These are phyloP conservation scores for Acanthurus leucopareius DNA, from an alignment of 2,797 vertebrate genomes.

Conservation along the genomic window DNA sequence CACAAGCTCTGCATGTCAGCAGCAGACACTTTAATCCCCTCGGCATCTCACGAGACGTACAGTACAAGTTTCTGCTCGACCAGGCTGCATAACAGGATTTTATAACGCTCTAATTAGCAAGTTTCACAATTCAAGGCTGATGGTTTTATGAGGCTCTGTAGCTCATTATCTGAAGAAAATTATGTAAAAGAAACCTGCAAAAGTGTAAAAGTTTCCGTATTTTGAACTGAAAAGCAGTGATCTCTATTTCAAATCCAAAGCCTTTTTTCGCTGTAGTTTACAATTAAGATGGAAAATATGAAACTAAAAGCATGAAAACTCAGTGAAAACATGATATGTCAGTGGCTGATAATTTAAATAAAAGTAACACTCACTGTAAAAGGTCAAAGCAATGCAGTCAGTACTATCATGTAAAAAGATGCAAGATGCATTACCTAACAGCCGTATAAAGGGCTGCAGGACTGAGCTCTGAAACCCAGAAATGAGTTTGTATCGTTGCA, in stretches of 20 bases:
- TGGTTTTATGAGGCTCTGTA: slow-evolving; percentile 9
- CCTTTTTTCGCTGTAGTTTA: not conserved
- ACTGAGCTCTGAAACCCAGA: not conserved
- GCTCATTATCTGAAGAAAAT: slow-evolving; percentile 31
- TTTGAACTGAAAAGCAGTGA: slow-evolving; percentile 26
- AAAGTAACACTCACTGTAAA: not conserved
- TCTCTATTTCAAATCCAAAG: not conserved
- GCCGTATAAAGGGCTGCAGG: not conserved
- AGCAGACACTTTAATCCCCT: slow-evolving; percentile 43
- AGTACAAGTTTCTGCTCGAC: not conserved
- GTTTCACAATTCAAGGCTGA: slow-evolving; percentile 20
- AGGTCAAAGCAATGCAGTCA: not conserved
- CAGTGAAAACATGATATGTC: not conserved
- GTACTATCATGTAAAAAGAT: not conserved
- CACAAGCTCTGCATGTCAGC: slow-evolving; percentile 22
- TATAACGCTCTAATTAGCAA: slow-evolving; percentile 51
- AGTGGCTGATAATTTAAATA: not conserved
- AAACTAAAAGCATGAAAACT: not conserved
- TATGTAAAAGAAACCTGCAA: not conserved
- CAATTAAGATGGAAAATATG: not conserved
- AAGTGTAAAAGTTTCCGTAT: not conserved
- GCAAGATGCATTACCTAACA: not conserved
- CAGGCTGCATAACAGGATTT: slow-evolving; percentile 35
- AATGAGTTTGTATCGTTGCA: no score
- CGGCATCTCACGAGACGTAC: slow-evolving; percentile 26